Conservation (phyloP, 2,113 vertebrate genomes). For the Jacana jacana region DNA sequence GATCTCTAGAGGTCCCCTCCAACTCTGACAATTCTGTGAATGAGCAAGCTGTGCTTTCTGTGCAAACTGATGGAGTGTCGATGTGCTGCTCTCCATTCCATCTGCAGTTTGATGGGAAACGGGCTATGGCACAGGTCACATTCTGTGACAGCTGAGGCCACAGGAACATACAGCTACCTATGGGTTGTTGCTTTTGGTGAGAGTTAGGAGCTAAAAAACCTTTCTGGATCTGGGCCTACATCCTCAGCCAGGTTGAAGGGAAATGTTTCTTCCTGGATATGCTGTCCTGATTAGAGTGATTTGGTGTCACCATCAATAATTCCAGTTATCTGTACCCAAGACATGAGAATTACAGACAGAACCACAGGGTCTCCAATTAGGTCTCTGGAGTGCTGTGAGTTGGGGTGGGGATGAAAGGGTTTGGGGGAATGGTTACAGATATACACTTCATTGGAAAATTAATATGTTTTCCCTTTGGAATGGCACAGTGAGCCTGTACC, state of each 20-base stretch:
- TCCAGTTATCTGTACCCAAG: background rate
- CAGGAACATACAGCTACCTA: background rate
- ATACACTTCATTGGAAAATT: background rate
- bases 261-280: background rate
- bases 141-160: too few relatives aligned
- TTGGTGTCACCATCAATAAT: background rate
- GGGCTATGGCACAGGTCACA: rapidly evolving
- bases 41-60: background rate
- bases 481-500: rapidly evolving
- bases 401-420: background rate
- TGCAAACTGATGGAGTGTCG: background rate
- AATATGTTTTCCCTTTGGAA: background rate
- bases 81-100: background rate
- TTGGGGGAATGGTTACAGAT: background rate
- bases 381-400: background rate
- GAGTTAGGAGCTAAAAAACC: background rate
- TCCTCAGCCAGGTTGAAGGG: background rate
- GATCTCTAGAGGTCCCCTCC: too few relatives aligned
- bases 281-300: background rate
- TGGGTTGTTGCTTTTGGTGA: background rate
- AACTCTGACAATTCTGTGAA: too few relatives aligned
- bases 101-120: background rate
- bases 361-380: background rate
- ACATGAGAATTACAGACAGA: background rate
- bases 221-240: background rate